These are phyloP conservation scores for Pseudorhombus dupliciocellatus DNA, from an alignment of 2,113 vertebrate genomes.

Conservation along the genomic window DNA sequence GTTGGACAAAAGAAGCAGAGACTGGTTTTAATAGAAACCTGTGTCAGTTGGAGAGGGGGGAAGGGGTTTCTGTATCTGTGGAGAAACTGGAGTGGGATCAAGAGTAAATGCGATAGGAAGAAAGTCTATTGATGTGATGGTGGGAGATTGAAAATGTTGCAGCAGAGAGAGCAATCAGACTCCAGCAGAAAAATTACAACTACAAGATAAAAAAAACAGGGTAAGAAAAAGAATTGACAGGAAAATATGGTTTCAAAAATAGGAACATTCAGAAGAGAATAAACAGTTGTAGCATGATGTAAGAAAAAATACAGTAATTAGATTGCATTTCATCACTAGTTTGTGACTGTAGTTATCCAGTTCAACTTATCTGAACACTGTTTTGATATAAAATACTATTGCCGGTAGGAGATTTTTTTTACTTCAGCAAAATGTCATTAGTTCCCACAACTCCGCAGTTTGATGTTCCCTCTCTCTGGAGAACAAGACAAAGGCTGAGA, in stretches of 20 bases:
- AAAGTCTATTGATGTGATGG: conserved; percentile 39
- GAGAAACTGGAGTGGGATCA: no score
- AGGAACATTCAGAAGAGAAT: no score
- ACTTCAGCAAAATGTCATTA: not conserved
- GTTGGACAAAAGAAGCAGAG: not conserved
- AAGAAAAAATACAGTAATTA: no score
- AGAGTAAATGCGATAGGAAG: conserved; percentile 5
- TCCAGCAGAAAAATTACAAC: conserved; percentile 20
- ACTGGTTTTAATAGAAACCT: conserved; percentile 8
- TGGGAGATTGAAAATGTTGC: conserved; percentile 18
- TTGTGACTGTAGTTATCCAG: no score
- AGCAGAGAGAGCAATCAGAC: conserved; percentile 19
- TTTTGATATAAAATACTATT: no score
- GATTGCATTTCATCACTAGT: no score
- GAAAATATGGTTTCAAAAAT: not conserved
- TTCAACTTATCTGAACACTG: no score
- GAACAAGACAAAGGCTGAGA: not conserved
- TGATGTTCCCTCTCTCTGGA: not conserved
- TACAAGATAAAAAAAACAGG: conserved; percentile 1
- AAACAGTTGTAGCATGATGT: no score
- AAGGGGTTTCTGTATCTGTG: conserved; percentile 6
- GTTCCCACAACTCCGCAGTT: no score
- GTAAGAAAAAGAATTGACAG: conserved; percentile 16
- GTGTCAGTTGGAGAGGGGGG: not conserved
- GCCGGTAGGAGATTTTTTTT: no score